phyloP scores from a whole-genome alignment of 23 tunicate genomes.

The Oikopleura albicans region DNA sequence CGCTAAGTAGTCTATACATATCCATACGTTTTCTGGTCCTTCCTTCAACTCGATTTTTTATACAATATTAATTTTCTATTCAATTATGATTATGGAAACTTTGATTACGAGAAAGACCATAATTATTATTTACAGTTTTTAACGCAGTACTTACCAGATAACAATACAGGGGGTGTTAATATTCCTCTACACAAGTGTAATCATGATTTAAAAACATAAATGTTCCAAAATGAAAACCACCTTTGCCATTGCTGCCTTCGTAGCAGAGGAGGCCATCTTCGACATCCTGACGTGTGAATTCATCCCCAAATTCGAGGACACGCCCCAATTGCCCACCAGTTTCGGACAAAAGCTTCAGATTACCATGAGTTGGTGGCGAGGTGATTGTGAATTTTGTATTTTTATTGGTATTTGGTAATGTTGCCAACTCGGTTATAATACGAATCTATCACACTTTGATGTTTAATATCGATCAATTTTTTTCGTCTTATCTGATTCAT shows the following conservation, averaged over 20 bases:
- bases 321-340: background rate
- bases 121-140: no score
- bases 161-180: no score
- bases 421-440: slow-evolving; percentile 9
- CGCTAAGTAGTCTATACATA: no score
- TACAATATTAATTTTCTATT: no score
- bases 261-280: slow-evolving; percentile 1
- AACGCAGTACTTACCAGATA: no score
- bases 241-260: background rate
- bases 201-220: no score
- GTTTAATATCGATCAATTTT: background rate
- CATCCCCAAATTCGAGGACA: background rate
- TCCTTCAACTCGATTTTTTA: no score
- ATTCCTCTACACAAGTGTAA: no score
- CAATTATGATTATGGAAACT: no score
- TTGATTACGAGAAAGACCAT: no score
- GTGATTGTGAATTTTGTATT: background rate
- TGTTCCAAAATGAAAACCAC: no score
- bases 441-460: background rate
- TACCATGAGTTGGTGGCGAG: background rate
- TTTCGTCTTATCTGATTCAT: background rate
- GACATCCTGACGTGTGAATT: background rate
- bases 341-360: background rate
- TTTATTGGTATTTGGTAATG: background rate
- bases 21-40: no score